Evolutionary conservation across 2,797 vertebrate genomes (phyloP), one percentile per base, ranked within the genome.

Genomic region (Scomberomorus guttatus): DNA sequence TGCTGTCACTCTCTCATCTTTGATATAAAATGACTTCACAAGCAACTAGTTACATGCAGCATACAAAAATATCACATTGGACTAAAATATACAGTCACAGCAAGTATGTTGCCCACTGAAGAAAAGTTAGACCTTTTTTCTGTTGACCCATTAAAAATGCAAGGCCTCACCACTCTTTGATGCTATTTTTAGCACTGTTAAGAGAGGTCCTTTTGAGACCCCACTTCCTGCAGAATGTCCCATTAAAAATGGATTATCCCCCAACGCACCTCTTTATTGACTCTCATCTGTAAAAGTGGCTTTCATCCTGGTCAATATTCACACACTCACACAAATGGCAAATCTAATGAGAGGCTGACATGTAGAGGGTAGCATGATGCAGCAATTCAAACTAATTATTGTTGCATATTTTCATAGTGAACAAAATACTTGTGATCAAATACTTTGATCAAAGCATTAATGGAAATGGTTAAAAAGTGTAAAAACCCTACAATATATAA

Each of bases 211-310:
- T 81, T 78, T 72, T 2, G 72, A 83, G 80, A 81, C 74, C 55
- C 34, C 64, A 69, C 86, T 85, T 87, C 85, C 90, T 88, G 80
- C 87, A 84, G 79, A 88, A 84, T 71, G 75, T 77, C 64, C 67
- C 82, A 87, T 92, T 91, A 91, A 92, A 92, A 74, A 90, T 82
- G 72, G 75, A 93, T 90, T 79, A 88, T 52, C 50, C 63, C n/a
- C 64, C 62, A 51, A 77, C 72, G 76, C 69, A 81, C 77, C 82
- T 72, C 72, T 78, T 86, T 80, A 85, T 87, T 61, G 70, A 77
- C 71, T 79, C 32, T 58, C 63, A 80, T 32, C 18, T 2, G n/a
- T 72, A 29, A 68, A 65, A 59, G 61, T 86, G 37, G 10, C 65
- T 72, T 37, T 69, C n/a, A 54, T 34, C 56, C 51, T 2, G 9